phyloP scores from a whole-genome alignment of 2,113 vertebrate genomes.

The Todiramphus saurophagus region DNA sequence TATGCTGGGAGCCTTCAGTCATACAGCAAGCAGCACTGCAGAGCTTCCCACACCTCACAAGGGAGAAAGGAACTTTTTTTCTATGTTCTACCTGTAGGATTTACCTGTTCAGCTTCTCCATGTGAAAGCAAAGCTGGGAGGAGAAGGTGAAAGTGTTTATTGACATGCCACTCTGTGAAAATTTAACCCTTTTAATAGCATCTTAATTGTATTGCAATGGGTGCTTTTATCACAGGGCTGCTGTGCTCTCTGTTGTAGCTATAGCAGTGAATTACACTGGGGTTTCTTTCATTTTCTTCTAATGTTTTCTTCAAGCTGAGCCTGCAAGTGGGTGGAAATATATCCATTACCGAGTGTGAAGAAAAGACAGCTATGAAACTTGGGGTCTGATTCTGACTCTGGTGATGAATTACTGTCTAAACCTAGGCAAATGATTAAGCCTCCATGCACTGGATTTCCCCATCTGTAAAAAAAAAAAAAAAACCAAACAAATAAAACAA shows the following conservation, averaged over 20 bases:
- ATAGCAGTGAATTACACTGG: not conserved
- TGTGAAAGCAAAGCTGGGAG: not conserved
- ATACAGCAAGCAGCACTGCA: not conserved
- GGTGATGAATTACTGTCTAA: not conserved
- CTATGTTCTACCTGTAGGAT: not conserved
- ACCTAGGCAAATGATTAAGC: not conserved
- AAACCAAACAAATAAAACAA: not conserved
- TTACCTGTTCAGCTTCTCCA: not conserved
- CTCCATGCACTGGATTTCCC: not conserved
- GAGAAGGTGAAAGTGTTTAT: not conserved
- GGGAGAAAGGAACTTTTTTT: not conserved
- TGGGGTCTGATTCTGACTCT: not conserved
- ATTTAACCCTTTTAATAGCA: not conserved
- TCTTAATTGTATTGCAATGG: not conserved
- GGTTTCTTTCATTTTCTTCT: constrained; percentile 9
- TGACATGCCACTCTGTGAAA: not conserved
- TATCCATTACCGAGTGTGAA: not conserved
- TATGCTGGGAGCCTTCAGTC: not conserved
- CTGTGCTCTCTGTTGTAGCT: not conserved
- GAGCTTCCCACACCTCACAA: not conserved
- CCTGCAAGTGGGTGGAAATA: constrained; percentile 30
- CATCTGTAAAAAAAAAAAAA: not conserved
- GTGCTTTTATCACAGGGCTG: not conserved
- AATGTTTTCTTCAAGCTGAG: constrained; percentile 33
- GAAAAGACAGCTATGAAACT: not conserved